These are phyloP conservation scores for Mohoua ochrocephala DNA, from an alignment of 2,113 vertebrate genomes.

Conservation along the genomic window DNA sequence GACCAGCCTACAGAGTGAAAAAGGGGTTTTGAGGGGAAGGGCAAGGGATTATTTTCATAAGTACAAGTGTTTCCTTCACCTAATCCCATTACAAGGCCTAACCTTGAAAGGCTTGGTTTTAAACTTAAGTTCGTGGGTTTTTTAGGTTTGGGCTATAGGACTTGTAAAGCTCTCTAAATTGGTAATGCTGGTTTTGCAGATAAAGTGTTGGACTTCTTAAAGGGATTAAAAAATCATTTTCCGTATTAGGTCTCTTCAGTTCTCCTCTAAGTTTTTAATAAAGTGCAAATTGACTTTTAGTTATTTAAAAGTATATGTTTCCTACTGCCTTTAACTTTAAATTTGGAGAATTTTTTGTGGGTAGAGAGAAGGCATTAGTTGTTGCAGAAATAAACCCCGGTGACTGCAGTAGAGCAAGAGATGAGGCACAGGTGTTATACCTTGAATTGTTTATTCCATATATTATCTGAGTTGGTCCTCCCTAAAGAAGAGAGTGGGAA, in stretches of 20 bases:
- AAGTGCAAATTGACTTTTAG: not conserved
- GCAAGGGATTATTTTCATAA: not conserved
- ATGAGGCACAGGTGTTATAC: not conserved
- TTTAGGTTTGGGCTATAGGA: not conserved
- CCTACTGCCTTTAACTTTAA: not conserved
- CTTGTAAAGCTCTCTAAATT: not conserved
- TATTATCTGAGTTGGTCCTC: slow-evolving; percentile 6
- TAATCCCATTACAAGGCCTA: not conserved
- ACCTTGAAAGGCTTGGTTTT: not conserved
- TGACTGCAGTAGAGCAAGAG: not conserved
- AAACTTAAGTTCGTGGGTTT: accelerated
- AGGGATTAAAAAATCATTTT: not conserved
- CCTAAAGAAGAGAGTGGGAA: slow-evolving; percentile 8
- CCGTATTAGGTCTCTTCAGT: not conserved
- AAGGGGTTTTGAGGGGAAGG: not conserved
- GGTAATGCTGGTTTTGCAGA: not conserved
- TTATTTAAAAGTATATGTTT: not conserved
- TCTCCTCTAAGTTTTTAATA: not conserved
- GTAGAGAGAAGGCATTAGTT: not conserved
- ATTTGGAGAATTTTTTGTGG: not conserved
- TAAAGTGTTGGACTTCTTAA: not conserved
- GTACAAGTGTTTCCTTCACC: not conserved
- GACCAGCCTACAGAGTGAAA: not conserved
- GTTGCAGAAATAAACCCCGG: not conserved
- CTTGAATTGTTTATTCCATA: slow-evolving; percentile 8